Evolutionary conservation across 2,113 vertebrate species (phyloP).

Genomic region (Syngnathus scovelli): DNA sequence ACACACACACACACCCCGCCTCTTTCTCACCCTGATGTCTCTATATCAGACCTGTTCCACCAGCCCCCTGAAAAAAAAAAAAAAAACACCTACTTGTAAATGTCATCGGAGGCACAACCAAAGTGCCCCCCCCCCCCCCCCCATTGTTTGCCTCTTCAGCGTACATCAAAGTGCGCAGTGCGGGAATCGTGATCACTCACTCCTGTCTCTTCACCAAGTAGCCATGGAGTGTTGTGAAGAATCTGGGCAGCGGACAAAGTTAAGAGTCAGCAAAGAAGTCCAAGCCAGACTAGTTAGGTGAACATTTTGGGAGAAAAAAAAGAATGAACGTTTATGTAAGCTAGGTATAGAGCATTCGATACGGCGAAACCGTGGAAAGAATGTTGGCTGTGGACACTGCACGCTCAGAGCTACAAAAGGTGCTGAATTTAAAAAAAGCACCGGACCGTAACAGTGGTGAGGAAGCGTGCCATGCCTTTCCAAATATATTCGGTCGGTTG

Average conservation of each 20-base stretch:
- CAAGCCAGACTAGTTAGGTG: conserved; percentile 19
- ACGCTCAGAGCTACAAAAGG: conserved; percentile 26
- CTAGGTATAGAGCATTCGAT: conserved; percentile 35
- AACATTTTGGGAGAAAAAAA: conserved; percentile 6
- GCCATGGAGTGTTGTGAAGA: conserved; percentile 35
- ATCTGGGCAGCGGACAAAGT: conserved; percentile 19
- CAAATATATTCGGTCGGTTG: neutral
- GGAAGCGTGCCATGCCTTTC: neutral
- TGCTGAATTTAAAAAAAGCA: conserved; percentile 25
- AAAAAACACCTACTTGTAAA: conserved; percentile 13
- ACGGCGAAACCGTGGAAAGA: conserved; percentile 42
- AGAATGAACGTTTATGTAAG: conserved; percentile 29
- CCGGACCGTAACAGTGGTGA: neutral
- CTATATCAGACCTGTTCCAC: neutral
- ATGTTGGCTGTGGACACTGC: conserved; percentile 27
- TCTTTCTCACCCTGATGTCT: neutral
- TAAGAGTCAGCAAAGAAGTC: conserved; percentile 17
- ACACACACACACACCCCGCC: neutral
- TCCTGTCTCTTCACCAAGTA: conserved; percentile 4
- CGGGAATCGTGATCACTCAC: conserved; percentile 19
- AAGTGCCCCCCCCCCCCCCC: conserved; percentile 10
- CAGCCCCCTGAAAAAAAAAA: neutral
- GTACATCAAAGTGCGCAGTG: conserved; percentile 29
- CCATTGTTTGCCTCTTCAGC: conserved; percentile 36
- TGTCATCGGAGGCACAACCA: conserved; percentile 18